Conservation (phyloP, 1,140 invertebrate genomes). For the Teleogryllus occipitalis region DNA sequence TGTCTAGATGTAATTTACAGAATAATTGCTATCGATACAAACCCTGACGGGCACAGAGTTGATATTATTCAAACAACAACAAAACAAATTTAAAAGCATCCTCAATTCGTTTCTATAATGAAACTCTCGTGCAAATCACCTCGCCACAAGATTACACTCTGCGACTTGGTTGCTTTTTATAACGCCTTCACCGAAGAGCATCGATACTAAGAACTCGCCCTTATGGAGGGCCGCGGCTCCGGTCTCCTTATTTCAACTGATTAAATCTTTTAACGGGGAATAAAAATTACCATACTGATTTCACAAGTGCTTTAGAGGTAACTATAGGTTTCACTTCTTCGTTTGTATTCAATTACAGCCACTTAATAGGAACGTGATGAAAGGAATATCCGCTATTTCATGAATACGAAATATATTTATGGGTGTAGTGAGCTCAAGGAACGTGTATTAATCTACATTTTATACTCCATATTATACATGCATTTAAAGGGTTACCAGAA, state of each 20-base stretch:
- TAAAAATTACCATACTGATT: slow-evolving; percentile 6
- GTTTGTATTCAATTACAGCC: slow-evolving; percentile 1
- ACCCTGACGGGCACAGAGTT: no score
- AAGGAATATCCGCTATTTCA: slow-evolving; percentile 1
- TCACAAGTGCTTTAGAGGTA: slow-evolving; percentile 1
- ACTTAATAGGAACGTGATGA: slow-evolving; percentile 1
- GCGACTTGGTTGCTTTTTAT: no score
- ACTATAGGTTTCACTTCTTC: slow-evolving; percentile 4
- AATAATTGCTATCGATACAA: no score
- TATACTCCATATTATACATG: not conserved
- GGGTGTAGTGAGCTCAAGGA: not conserved
- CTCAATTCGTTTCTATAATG: no score
- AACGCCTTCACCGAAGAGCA: no score
- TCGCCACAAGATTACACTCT: no score
- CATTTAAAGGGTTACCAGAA: not conserved
- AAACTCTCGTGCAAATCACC: no score
- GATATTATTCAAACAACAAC: no score
- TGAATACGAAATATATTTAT: slow-evolving; percentile 2
- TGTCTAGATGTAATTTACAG: no score
- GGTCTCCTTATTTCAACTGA: not conserved
- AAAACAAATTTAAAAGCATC: no score
- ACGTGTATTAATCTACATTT: not conserved
- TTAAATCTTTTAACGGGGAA: not conserved
- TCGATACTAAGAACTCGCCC: not conserved
- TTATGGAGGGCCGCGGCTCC: not conserved